Percentiles rank a stretch among this genome's conserved stretches.
Conservation (phyloP, 2,888 invertebrate genomes). For the Nemurella pictetii region DNA sequence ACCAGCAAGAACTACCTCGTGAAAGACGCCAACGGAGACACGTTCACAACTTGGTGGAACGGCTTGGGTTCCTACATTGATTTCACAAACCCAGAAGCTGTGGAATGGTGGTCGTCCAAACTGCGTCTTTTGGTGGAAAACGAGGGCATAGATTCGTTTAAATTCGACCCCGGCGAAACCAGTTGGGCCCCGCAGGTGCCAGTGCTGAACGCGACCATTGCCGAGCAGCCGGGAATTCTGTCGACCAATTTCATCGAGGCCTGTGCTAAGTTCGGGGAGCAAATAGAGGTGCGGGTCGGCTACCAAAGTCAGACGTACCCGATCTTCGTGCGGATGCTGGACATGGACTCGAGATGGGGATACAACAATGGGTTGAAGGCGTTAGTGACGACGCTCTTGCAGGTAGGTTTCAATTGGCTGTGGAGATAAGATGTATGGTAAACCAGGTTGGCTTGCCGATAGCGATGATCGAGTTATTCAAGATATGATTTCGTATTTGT, state of each 20-base stretch:
- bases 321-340: slow-evolving; percentile 75
- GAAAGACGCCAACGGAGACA: slow-evolving; percentile 49
- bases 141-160: slow-evolving; percentile 72
- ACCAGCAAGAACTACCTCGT: slow-evolving; percentile 61
- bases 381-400: slow-evolving; percentile 71
- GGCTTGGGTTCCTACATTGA: slow-evolving; percentile 67
- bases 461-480: no score
- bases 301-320: slow-evolving; percentile 70
- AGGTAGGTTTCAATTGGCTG: slow-evolving; percentile 50
- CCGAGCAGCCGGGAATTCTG: slow-evolving; percentile 61
- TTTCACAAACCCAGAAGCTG: slow-evolving; percentile 70
- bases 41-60: slow-evolving; percentile 56
- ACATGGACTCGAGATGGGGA: slow-evolving; percentile 68
- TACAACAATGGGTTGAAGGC: slow-evolving; percentile 64
- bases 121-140: slow-evolving; percentile 64
- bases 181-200: slow-evolving; percentile 69
- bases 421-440: not conserved
- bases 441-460: not conserved
- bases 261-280: slow-evolving; percentile 62
- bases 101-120: slow-evolving; percentile 52
- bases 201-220: slow-evolving; percentile 58
- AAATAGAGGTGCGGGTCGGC: slow-evolving; percentile 73
- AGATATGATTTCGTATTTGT: no score
- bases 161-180: slow-evolving; percentile 81
- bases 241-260: slow-evolving; percentile 61